Percentiles rank a stretch among this genome's conserved stretches.
These are phyloP conservation scores for Eristalinus sepulchralis DNA, from an alignment of 2,888 invertebrate species.

Conservation along the genomic window DNA sequence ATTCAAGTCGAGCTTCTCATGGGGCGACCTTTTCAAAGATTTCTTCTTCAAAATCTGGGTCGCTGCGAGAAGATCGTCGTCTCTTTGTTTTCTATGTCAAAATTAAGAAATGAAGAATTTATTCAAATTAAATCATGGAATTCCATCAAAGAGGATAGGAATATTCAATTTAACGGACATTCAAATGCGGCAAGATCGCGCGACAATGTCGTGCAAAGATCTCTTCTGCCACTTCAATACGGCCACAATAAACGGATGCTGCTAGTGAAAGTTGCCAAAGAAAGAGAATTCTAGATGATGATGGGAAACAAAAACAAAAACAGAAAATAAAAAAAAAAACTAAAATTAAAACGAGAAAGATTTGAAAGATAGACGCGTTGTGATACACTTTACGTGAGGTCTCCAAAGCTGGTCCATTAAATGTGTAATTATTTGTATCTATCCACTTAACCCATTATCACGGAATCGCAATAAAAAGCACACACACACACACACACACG, in stretches of 20 bases:
- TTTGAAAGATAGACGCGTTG: conserved; percentile 3
- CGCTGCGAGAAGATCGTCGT: not conserved
- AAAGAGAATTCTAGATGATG: conserved; percentile 30
- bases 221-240: not conserved
- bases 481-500: no score
- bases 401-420: conserved; percentile 23
- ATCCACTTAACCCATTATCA: conserved; percentile 4
- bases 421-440: conserved; percentile 31
- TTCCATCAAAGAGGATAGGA: not conserved
- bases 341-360: not conserved
- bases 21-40: conserved; percentile 26
- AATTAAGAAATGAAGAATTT: conserved; percentile 15
- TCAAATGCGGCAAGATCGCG: conserved; percentile 20
- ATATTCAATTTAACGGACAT: conserved; percentile 42
- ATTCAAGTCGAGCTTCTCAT: not conserved
- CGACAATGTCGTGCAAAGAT: conserved; percentile 31
- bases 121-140: conserved; percentile 39
- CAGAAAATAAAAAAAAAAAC: not conserved
- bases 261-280: conserved; percentile 42
- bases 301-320: not conserved
- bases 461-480: conserved; percentile 25
- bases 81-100: not conserved
- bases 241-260: not conserved
- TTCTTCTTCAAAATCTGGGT: conserved; percentile 25
- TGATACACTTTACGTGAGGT: not conserved